phyloP scores from a whole-genome alignment of 2,888 invertebrate species.

The Napeogenes inachia region DNA sequence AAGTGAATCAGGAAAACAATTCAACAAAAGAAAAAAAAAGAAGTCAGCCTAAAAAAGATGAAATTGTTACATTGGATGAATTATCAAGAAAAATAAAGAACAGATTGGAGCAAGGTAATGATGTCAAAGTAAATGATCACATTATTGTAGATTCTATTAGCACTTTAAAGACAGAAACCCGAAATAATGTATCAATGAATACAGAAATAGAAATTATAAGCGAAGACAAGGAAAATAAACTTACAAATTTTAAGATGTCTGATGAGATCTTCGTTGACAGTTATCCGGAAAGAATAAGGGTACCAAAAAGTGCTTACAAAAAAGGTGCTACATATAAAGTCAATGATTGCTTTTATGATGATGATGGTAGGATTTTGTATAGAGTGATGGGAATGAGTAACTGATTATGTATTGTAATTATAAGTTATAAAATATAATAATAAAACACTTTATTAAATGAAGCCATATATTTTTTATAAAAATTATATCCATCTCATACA shows the following conservation, averaged over 20 bases:
- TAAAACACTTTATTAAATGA: slow-evolving; percentile 35
- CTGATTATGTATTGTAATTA: slow-evolving; percentile 30
- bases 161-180: slow-evolving; percentile 26
- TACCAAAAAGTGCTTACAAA: slow-evolving; percentile 81
- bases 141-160: slow-evolving; percentile 49
- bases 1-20: slow-evolving; percentile 15
- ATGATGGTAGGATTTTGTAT: slow-evolving; percentile 88
- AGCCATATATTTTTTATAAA: slow-evolving; percentile 68
- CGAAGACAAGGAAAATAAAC: slow-evolving; percentile 32
- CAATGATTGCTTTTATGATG: slow-evolving; percentile 88
- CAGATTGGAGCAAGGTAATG: slow-evolving; percentile 50
- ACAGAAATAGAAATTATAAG: slow-evolving; percentile 45
- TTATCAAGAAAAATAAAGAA: slow-evolving; percentile 53
- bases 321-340: slow-evolving; percentile 83
- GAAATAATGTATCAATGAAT: slow-evolving; percentile 31
- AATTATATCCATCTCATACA: slow-evolving; percentile 70
- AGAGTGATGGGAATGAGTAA: slow-evolving; percentile 83
- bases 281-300: slow-evolving; percentile 81
- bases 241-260: slow-evolving; percentile 43
- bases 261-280: slow-evolving; percentile 41
- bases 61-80: slow-evolving; percentile 57
- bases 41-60: slow-evolving; percentile 35
- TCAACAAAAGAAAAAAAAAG: slow-evolving; percentile 24
- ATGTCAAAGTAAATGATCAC: slow-evolving; percentile 54
- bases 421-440: slow-evolving; percentile 8